Conservation (phyloP, 2,113 vertebrate genomes). For the Phalacrocorax carbo region DNA sequence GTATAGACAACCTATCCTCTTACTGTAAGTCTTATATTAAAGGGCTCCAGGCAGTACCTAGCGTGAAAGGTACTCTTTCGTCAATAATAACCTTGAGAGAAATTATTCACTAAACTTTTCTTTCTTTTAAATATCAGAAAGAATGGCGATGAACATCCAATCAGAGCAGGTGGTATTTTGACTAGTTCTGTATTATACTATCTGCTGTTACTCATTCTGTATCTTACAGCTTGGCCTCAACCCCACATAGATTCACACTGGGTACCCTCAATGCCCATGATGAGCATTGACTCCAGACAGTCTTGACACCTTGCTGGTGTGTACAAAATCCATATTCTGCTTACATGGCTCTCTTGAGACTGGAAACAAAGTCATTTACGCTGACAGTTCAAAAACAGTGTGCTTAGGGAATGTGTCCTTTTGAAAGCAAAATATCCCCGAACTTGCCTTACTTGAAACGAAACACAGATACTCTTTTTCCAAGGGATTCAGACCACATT, state of each 20-base stretch:
- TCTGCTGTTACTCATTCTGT: not conserved
- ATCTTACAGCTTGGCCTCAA: not conserved
- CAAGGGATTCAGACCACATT: not conserved
- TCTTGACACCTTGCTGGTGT: not conserved
- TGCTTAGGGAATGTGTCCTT: not conserved
- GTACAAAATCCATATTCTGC: not conserved
- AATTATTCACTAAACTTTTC: not conserved
- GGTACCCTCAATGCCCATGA: not conserved
- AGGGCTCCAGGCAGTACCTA: not conserved
- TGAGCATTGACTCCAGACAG: not conserved
- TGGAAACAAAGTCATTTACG: not conserved
- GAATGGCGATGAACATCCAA: not conserved
- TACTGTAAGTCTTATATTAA: not conserved
- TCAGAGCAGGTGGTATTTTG: not conserved
- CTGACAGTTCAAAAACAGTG: not conserved
- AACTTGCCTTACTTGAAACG: not conserved
- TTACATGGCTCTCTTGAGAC: not conserved
- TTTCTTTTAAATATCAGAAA: not conserved
- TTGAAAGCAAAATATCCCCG: not conserved
- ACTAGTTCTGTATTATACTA: not conserved
- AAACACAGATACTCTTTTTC: not conserved
- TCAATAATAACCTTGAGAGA: not conserved
- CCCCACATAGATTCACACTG: accelerated
- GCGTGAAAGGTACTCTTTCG: not conserved
- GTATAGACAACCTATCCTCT: not conserved